A percentile compares a stretch with the other conserved stretches of the same genome.
These are phyloP conservation scores for Oenanthe melanoleuca DNA, from an alignment of 2,113 vertebrate genomes.

Conservation along the genomic window DNA sequence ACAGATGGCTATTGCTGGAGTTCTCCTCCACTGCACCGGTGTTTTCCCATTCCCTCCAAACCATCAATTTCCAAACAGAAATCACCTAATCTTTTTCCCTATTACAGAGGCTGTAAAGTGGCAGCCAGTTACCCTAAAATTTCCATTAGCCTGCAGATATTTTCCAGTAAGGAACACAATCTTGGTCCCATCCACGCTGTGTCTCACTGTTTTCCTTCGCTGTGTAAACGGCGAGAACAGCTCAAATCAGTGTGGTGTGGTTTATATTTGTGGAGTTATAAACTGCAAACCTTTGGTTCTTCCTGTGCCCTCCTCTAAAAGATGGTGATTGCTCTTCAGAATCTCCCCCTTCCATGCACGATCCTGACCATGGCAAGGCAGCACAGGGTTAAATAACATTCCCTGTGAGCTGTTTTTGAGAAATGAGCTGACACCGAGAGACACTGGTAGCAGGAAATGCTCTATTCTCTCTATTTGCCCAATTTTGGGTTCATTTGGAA, in stretches of 20 bases:
- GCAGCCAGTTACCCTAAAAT: slow-evolving; percentile 3
- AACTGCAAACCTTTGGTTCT: background rate
- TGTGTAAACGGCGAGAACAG: fast-evolving
- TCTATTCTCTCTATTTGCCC: background rate
- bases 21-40: slow-evolving; percentile 24
- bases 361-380: background rate
- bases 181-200: fast-evolving
- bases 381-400: background rate
- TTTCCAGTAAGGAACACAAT: background rate
- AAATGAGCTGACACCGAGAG: background rate
- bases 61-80: slow-evolving; percentile 14
- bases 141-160: background rate
- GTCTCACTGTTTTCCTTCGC: background rate
- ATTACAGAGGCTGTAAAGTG: background rate
- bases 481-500: background rate
- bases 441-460: background rate
- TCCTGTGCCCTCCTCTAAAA: background rate
- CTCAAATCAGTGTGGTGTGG: background rate
- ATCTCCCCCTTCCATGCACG: background rate
- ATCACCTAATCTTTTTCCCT: background rate
- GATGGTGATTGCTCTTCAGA: background rate
- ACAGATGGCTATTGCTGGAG: slow-evolving; percentile 23
- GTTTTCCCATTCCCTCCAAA: slow-evolving; percentile 28
- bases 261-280: background rate
- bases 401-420: background rate